phyloP scores from a whole-genome alignment of 2,888 invertebrate genomes.

The Morpho helenor region DNA sequence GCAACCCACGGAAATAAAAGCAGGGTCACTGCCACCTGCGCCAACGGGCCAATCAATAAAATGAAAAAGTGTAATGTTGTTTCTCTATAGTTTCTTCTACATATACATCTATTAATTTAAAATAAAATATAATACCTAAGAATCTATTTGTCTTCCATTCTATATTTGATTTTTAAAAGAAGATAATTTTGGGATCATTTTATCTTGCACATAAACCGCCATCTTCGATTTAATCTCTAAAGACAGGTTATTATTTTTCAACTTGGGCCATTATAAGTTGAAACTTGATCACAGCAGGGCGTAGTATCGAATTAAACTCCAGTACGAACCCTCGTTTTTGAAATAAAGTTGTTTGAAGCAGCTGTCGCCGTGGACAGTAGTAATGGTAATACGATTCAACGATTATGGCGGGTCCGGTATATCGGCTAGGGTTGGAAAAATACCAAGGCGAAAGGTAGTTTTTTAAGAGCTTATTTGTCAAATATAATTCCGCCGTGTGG shows the following conservation, averaged over 20 bases:
- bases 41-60: no score
- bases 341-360: conserved; percentile 73
- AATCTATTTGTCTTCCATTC: no score
- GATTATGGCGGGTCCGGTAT: conserved; percentile 61
- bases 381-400: conserved; percentile 76
- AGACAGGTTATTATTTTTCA: conserved; percentile 25
- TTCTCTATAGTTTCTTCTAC: no score
- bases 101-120: no score
- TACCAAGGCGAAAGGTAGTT: background rate
- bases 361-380: conserved; percentile 71
- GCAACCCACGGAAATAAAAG: no score
- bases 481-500: no score
- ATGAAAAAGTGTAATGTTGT: no score
- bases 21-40: no score
- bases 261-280: conserved; percentile 26
- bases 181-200: no score
- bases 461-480: no score
- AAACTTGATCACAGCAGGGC: conserved; percentile 28
- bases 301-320: conserved; percentile 30
- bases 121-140: no score
- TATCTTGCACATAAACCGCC: background rate
- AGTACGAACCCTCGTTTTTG: conserved; percentile 31
- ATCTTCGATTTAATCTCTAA: conserved; percentile 3
- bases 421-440: conserved; percentile 27
- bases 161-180: no score